phyloP scores from a whole-genome alignment of 2,797 vertebrate species.

The Spea hammondii region DNA sequence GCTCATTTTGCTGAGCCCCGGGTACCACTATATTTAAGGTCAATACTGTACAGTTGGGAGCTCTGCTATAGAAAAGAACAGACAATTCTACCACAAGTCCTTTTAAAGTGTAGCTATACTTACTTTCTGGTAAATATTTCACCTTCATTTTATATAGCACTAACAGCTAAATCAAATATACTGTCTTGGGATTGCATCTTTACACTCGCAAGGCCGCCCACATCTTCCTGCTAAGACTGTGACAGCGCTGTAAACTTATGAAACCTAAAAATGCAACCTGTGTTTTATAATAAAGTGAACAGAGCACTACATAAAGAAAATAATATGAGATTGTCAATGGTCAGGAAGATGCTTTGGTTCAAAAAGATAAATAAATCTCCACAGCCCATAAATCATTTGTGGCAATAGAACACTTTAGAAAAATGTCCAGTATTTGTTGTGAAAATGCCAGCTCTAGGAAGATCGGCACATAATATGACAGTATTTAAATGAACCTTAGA shows the following conservation, averaged over 20 bases:
- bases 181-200: conserved; percentile 18
- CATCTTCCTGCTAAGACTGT: conserved; percentile 24
- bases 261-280: conserved; percentile 16
- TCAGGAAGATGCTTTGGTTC: neutral
- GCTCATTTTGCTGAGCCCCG: too few relatives aligned
- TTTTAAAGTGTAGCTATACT: too few relatives aligned
- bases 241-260: conserved; percentile 23
- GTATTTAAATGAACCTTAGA: neutral
- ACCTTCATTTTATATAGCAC: conserved; percentile 15
- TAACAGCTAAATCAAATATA: conserved; percentile 33
- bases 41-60: too few relatives aligned
- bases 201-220: conserved; percentile 19
- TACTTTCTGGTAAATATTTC: conserved; percentile 27
- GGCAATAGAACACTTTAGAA: neutral
- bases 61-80: too few relatives aligned
- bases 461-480: neutral
- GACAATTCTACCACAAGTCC: too few relatives aligned
- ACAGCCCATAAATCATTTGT: neutral
- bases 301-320: conserved; percentile 16
- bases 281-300: conserved; percentile 2
- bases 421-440: neutral
- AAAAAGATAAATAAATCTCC: conserved; percentile 10
- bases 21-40: too few relatives aligned
- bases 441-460: neutral
- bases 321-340: neutral